These are phyloP conservation scores for Pipa parva DNA, from an alignment of 2,113 vertebrate genomes.

Conservation along the genomic window DNA sequence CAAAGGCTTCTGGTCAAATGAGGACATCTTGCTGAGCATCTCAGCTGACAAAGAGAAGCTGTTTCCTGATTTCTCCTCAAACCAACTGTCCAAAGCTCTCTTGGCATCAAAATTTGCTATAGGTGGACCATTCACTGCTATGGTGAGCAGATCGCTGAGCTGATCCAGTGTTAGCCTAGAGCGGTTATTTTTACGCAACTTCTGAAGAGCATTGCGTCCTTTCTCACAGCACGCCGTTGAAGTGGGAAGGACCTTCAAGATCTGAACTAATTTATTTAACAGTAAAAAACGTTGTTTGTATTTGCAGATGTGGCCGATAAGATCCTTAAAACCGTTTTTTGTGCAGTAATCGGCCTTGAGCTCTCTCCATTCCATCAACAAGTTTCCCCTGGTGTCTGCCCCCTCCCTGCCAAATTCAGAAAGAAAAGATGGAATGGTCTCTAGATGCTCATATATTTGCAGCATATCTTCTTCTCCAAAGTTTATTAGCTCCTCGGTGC, in stretches of 20 bases:
- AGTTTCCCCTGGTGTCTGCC: constrained; percentile 66
- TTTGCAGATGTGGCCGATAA: constrained; percentile 80
- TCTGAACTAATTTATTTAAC: constrained; percentile 80
- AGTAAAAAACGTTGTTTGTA: constrained; percentile 87
- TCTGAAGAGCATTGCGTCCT: constrained; percentile 77
- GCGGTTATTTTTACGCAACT: constrained; percentile 80
- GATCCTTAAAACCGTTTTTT: constrained; percentile 86
- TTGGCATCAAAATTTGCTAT: constrained; percentile 87
- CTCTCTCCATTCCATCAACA: constrained; percentile 86
- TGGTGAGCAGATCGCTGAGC: constrained; percentile 82
- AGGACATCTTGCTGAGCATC: constrained; percentile 79
- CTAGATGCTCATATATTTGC: constrained; percentile 82
- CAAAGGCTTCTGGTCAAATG: constrained; percentile 74
- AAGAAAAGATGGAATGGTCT: constrained; percentile 69
- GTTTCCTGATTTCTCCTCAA: constrained; percentile 91
- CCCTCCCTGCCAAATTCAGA: constrained; percentile 69
- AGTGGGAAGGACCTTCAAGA: constrained; percentile 83
- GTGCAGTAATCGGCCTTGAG: constrained; percentile 90
- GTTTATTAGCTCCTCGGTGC: constrained; percentile 75
- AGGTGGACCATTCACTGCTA: constrained; percentile 83
- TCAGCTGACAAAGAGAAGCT: constrained; percentile 76
- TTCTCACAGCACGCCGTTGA: constrained; percentile 86
- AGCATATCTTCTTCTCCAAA: constrained; percentile 89
- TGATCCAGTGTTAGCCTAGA: constrained; percentile 85
- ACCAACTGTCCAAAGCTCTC: constrained; percentile 90